Base-by-base conservation (phyloP, 2,888 invertebrate genomes). In the Brachypterus glaber region DNA sequence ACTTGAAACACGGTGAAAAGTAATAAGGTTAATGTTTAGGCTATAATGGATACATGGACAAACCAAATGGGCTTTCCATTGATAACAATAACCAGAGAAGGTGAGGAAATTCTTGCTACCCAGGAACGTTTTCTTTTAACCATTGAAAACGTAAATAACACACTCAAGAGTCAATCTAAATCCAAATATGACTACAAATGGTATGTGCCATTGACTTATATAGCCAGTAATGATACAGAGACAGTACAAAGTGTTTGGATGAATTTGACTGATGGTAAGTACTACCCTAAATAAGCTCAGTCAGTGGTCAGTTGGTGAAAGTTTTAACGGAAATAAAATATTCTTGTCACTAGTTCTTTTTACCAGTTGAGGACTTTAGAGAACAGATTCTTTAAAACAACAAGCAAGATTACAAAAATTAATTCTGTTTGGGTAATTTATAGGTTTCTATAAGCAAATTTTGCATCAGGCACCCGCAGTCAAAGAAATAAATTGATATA, bases 41-140 rank as follows among this genome's bases (percentile, higher is more conserved):
- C 67, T 15, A 74, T 82, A 43, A 81, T 82, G 80, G 78, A 80
- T 48, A 79, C 80, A 3, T 89, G 88, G 88, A 88, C 85, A 11
- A 75, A 82, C 49, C 78, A 83, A 59, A 83, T 84, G 60, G 88
- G 88, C 0, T 88, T 83, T 58, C 88, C 88, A 0, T 63, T 87
- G n/a, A 73, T 89, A 4, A 76, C 74, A 12, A 74, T 88, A 16
- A 67, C 68, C 0, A 64, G 73, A 33, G 70, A 73, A 24, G 78
- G 76, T 1, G 70, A 71, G 31, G 72, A 75, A 33, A 74, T 86
- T 2, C 63, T 73, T 0, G 73, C 82, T 0, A 71, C 67, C 2
- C 88, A 87, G 58, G 77, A 78, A 53, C 67, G 83, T 65, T 84
- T 69, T 57, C 62, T 68, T 29, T 55, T 71, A 25, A 68, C 70